phyloP scores from a whole-genome alignment of 1,140 invertebrate species.

The Drosophila erecta region DNA sequence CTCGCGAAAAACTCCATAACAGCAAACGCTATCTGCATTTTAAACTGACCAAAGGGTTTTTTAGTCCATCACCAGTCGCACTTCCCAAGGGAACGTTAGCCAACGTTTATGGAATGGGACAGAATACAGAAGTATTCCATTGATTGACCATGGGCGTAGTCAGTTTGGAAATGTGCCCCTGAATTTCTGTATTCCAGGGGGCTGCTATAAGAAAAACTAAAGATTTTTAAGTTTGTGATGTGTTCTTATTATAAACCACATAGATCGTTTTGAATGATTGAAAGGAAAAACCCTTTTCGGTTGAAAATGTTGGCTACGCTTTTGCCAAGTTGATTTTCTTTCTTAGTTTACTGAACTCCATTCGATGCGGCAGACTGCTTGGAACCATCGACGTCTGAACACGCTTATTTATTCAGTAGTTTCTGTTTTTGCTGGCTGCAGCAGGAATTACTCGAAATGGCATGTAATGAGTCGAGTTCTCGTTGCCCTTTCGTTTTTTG shows the following conservation, averaged over 20 bases:
- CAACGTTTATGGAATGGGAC: conserved; percentile 40
- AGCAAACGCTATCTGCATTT: conserved; percentile 50
- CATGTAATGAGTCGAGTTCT: conserved; percentile 34
- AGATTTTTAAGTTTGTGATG: too few species aligned
- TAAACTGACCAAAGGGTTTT: conserved; percentile 48
- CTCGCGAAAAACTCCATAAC: conserved; percentile 50
- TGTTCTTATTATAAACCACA: too few species aligned
- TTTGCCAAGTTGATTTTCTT: conserved; percentile 14
- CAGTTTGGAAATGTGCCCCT: neutral
- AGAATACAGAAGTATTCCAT: conserved; percentile 2
- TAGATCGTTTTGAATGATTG: too few species aligned
- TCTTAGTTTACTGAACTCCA: conserved; percentile 13
- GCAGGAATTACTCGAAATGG: conserved; percentile 36
- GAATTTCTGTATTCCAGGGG: too few species aligned
- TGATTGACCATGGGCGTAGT: neutral
- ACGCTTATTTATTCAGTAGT: conserved; percentile 37
- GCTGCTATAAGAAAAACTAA: too few species aligned
- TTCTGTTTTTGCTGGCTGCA: conserved; percentile 6
- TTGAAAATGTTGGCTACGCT: neutral
- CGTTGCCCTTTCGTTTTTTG: conserved; percentile 16
- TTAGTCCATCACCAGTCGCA: conserved; percentile 14
- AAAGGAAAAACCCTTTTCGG: too few species aligned
- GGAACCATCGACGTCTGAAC: conserved; percentile 32
- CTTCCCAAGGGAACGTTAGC: conserved; percentile 53
- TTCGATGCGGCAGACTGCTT: conserved; percentile 42